These are phyloP conservation scores for Aphelenchoides bicaudatus DNA, from an alignment of 2,888 invertebrate species.

Conservation along the genomic window DNA sequence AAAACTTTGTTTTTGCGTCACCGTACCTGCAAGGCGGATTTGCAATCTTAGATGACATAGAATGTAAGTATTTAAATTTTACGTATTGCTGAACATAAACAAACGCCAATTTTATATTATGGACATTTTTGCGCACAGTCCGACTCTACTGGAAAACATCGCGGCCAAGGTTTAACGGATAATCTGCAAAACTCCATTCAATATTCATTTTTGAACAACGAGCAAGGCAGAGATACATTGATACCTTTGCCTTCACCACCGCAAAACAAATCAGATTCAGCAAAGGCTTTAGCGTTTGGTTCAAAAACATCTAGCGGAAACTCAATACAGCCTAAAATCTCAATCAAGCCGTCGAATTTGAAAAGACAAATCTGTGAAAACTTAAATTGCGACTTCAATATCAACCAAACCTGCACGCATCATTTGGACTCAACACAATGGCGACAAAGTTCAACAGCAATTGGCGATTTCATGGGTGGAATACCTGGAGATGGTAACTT, in stretches of 20 bases:
- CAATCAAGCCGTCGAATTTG: background rate
- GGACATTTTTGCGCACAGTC: constrained; percentile 45
- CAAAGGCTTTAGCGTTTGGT: background rate
- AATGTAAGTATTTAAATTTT: no score
- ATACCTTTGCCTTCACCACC: background rate
- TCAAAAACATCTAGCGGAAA: background rate
- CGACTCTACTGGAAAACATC: background rate
- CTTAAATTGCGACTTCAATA: constrained; percentile 44
- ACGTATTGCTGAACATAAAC: no score
- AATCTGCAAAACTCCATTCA: background rate
- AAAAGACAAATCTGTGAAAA: constrained; percentile 32
- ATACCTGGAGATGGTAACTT: constrained; percentile 47
- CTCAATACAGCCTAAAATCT: background rate
- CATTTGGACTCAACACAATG: constrained; percentile 34
- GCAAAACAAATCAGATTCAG: background rate
- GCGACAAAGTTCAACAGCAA: constrained; percentile 34
- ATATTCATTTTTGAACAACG: constrained; percentile 12
- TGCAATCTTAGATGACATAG: constrained; percentile 57
- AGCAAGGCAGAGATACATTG: background rate
- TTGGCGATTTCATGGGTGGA: constrained; percentile 51
- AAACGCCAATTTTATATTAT: no score
- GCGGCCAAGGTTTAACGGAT: background rate
- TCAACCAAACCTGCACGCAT: constrained; percentile 36
- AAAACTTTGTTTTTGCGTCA: constrained; percentile 54
- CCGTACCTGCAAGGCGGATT: constrained; percentile 55